Conservation (phyloP, 2,113 vertebrate species). For the Corvus cornix region DNA sequence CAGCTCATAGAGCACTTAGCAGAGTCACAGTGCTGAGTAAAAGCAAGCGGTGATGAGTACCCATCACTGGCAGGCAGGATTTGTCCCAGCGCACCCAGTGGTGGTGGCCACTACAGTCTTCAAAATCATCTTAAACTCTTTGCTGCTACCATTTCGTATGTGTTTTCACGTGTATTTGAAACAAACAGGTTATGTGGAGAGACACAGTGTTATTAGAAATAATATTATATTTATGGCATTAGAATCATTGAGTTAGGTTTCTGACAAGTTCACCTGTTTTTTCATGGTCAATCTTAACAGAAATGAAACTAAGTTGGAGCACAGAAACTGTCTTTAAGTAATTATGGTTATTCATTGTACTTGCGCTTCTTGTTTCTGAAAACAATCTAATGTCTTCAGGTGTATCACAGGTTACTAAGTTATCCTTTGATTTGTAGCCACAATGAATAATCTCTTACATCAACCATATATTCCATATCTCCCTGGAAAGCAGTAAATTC, state of each 20-base stretch:
- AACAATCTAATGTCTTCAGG: neutral
- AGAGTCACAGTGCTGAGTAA: neutral
- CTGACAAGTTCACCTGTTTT: neutral
- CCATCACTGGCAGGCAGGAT: rapidly evolving
- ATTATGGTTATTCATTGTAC: neutral
- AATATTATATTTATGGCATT: neutral
- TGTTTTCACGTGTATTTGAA: neutral
- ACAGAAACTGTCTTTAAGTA: neutral
- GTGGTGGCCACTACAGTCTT: neutral
- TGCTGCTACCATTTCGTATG: rapidly evolving
- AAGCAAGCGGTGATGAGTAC: rapidly evolving
- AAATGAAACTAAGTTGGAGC: neutral
- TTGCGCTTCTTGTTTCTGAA: neutral
- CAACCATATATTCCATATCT: neutral
- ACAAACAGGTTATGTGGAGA: neutral
- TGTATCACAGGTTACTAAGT: neutral
- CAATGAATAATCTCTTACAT: neutral
- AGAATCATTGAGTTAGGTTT: neutral
- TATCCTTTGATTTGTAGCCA: neutral
- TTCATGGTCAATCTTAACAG: neutral
- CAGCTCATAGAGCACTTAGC: rapidly evolving
- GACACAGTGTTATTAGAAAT: neutral
- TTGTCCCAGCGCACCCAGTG: rapidly evolving
- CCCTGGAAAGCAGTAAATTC: neutral
- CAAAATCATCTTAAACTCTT: neutral